These are phyloP conservation scores for Ridgeia piscesae DNA, from an alignment of 1,140 invertebrate species.

Conservation along the genomic window DNA sequence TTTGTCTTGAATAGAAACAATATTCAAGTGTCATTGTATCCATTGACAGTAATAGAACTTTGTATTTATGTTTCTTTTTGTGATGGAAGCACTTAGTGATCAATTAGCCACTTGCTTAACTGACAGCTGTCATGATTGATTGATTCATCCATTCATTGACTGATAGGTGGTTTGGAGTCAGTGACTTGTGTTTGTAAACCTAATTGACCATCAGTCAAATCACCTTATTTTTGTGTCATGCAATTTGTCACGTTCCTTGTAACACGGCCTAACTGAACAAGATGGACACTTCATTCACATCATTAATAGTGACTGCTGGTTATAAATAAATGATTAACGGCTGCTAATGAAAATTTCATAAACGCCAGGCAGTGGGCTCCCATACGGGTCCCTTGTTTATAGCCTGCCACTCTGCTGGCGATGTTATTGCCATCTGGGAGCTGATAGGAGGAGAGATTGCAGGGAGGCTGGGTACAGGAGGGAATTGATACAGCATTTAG, in stretches of 20 bases:
- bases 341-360: slow-evolving; percentile 1
- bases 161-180: background rate
- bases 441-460: background rate
- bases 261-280: background rate
- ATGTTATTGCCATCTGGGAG: background rate
- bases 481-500: background rate
- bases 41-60: background rate
- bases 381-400: background rate
- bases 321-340: background rate
- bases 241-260: background rate
- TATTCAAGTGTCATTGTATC: background rate
- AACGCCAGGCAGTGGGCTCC: background rate
- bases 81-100: background rate
- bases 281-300: background rate
- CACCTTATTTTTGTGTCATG: background rate
- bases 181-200: background rate
- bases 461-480: background rate
- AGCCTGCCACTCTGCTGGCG: background rate
- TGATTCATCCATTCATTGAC: background rate
- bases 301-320: background rate
- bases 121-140: background rate
- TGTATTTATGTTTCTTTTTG: background rate
- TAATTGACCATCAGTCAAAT: background rate
- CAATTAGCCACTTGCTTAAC: background rate
- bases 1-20: background rate